Evolutionary conservation across 2,888 invertebrate genomes (phyloP).

Genomic region (Slavum lentiscoides): DNA sequence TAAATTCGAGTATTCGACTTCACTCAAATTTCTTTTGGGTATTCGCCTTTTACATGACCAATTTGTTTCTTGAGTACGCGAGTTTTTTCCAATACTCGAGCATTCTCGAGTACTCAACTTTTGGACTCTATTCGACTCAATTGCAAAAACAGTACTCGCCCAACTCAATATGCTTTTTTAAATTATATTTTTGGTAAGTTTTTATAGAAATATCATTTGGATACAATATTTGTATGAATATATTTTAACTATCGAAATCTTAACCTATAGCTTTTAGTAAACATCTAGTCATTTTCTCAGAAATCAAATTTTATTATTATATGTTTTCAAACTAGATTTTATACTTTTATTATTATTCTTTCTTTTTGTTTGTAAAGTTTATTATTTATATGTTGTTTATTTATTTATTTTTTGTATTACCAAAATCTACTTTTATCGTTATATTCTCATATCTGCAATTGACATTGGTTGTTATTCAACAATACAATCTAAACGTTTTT

Average conservation of each 20-base stretch:
- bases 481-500: neutral
- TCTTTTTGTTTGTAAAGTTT: conserved; percentile 4
- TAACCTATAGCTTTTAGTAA: conserved; percentile 11
- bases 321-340: conserved; percentile 24
- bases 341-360: conserved; percentile 3
- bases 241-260: neutral
- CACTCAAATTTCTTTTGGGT: too few relatives aligned
- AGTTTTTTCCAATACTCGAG: too few relatives aligned
- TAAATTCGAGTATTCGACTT: too few relatives aligned
- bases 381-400: conserved; percentile 10
- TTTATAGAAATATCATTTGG: neutral
- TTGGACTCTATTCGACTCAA: too few relatives aligned
- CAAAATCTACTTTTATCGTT: neutral
- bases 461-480: neutral
- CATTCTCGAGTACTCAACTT: too few relatives aligned
- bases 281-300: conserved; percentile 46
- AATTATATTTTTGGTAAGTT: neutral
- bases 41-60: too few relatives aligned
- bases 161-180: neutral
- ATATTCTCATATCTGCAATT: conserved; percentile 6
- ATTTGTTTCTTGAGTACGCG: too few relatives aligned
- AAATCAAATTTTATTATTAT: conserved; percentile 10
- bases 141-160: too few relatives aligned
- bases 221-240: neutral
- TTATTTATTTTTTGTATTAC: neutral